phyloP scores from a whole-genome alignment of 1,140 invertebrate genomes.

The Drosophila biarmipes region DNA sequence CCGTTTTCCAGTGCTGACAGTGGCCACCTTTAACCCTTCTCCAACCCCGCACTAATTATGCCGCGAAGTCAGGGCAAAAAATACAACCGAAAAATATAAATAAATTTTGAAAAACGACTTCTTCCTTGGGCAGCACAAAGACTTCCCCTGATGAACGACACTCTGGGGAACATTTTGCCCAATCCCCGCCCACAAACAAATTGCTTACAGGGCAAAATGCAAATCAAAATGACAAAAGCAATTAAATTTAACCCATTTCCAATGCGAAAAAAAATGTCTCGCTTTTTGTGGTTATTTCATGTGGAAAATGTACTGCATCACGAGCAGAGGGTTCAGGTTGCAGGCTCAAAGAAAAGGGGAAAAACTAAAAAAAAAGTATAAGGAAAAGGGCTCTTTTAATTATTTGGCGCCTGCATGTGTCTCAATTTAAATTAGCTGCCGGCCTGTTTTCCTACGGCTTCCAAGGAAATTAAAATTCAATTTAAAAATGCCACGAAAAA shows the following conservation, averaged over 20 bases:
- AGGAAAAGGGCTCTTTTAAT: conserved; percentile 69
- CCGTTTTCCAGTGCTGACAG: conserved; percentile 59
- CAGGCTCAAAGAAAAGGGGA: conserved; percentile 10
- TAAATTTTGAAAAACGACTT: conserved; percentile 70
- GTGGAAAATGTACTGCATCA: conserved; percentile 84
- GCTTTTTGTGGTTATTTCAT: conserved; percentile 82
- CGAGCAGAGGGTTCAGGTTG: conserved; percentile 7
- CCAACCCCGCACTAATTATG: conserved; percentile 59
- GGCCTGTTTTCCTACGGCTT: conserved; percentile 32
- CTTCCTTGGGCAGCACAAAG: conserved; percentile 20
- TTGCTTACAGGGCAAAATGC: conserved; percentile 76
- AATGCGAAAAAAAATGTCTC: conserved; percentile 61
- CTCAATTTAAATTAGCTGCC: conserved; percentile 81
- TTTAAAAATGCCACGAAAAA: conserved; percentile 80
- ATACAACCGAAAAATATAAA: conserved; percentile 28
- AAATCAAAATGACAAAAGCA: conserved; percentile 83
- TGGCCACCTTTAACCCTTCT: conserved; percentile 70
- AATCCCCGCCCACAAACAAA: conserved; percentile 50
- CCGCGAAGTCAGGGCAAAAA: conserved; percentile 30
- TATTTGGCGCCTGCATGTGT: conserved; percentile 81
- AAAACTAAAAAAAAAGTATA: conserved; percentile 32
- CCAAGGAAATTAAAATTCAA: conserved; percentile 77
- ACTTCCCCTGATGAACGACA: conserved; percentile 69
- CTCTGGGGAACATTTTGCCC: conserved; percentile 69
- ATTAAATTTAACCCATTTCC: conserved; percentile 83